Conservation (phyloP, 1,140 invertebrate genomes). For the Heliconius congener region DNA sequence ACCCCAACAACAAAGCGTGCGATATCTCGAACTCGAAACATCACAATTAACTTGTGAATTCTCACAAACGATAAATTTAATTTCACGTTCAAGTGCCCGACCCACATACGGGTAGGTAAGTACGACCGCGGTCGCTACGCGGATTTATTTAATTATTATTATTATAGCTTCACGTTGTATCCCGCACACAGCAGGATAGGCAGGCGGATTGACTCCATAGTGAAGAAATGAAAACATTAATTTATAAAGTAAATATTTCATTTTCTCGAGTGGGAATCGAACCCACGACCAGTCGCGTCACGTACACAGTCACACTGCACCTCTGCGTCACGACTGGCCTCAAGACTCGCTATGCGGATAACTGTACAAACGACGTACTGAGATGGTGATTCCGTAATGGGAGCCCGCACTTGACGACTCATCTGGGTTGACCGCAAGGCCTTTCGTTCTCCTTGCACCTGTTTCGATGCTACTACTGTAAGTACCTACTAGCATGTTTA, state of each 20-base stretch:
- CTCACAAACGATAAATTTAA: slow-evolving; percentile 68
- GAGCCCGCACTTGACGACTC: slow-evolving; percentile 58
- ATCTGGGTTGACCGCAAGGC: slow-evolving; percentile 72
- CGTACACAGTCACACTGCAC: too few species aligned
- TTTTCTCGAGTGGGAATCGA: too few species aligned
- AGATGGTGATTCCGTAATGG: slow-evolving; percentile 67
- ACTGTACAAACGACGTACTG: slow-evolving; percentile 62
- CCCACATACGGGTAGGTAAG: slow-evolving; percentile 52
- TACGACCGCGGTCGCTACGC: slow-evolving; percentile 66
- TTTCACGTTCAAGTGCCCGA: slow-evolving; percentile 68
- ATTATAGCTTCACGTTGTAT: too few species aligned
- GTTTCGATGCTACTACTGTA: slow-evolving; percentile 27
- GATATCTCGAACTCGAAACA: slow-evolving; percentile 43
- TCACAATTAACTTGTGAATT: slow-evolving; percentile 58
- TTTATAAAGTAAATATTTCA: too few species aligned
- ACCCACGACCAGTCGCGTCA: too few species aligned
- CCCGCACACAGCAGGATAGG: too few species aligned
- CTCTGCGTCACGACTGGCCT: too few species aligned
- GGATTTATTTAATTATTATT: slow-evolving; percentile 21
- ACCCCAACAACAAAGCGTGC: slow-evolving; percentile 40
- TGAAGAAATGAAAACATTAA: too few species aligned
- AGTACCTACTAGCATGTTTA: background rate
- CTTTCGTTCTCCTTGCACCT: slow-evolving; percentile 52
- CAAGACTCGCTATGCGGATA: slow-evolving; percentile 60
- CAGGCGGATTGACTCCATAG: too few species aligned